Conservation (phyloP, 2,797 vertebrate species). For the Nannoperca obscura region DNA sequence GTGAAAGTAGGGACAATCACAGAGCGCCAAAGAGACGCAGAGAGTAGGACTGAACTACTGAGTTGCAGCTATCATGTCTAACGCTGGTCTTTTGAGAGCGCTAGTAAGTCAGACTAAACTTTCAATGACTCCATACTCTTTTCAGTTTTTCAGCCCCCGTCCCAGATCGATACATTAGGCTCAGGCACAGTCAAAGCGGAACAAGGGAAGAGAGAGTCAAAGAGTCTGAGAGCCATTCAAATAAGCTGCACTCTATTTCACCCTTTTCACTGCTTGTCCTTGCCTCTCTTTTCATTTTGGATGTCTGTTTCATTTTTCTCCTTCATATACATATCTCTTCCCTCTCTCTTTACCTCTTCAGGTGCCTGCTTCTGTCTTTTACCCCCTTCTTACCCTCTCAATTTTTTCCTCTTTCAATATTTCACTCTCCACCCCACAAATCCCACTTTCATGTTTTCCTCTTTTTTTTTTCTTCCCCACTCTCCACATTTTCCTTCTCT, state of each 20-base stretch:
- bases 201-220: conserved; percentile 54
- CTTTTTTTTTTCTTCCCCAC: background rate
- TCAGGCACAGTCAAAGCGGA: conserved; percentile 45
- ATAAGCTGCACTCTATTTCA: conserved; percentile 68
- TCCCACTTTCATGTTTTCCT: conserved; percentile 31
- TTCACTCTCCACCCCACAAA: conserved; percentile 20
- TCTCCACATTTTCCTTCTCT: conserved; percentile 37
- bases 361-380: conserved; percentile 37
- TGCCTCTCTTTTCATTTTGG: conserved; percentile 51
- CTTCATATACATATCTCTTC: conserved; percentile 44
- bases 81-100: conserved; percentile 43
- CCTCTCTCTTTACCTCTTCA: conserved; percentile 31
- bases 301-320: conserved; percentile 60
- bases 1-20: background rate
- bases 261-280: conserved; percentile 54
- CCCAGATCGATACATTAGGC: conserved; percentile 54
- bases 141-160: conserved; percentile 26
- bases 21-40: background rate
- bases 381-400: conserved; percentile 27
- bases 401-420: conserved; percentile 44
- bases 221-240: conserved; percentile 67
- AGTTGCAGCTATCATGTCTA: conserved; percentile 29
- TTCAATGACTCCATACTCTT: conserved; percentile 58
- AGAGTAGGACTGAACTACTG: background rate
- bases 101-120: conserved; percentile 58